A percentile compares a stretch with the other conserved stretches of the same genome.
phyloP scores from a whole-genome alignment of 2,888 invertebrate species.

The Dendrolimus pini region DNA sequence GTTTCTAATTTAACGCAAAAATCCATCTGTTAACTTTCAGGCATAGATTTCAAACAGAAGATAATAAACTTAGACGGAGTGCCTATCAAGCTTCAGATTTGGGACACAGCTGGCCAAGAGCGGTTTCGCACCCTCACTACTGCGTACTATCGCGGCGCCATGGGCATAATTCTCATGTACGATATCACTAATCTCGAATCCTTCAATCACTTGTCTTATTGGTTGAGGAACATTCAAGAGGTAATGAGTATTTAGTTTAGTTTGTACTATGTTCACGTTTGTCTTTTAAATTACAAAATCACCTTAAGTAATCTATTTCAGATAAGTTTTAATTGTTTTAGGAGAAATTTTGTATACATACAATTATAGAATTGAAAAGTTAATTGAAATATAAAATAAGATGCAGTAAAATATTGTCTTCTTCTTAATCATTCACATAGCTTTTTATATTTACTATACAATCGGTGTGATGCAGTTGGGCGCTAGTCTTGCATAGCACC shows the following conservation, averaged over 20 bases:
- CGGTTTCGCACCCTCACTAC: conserved; percentile 88
- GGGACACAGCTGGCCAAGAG: conserved; percentile 92
- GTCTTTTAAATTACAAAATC: too few relatives aligned
- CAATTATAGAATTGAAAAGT: too few relatives aligned
- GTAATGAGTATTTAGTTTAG: conserved; percentile 52
- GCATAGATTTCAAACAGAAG: conserved; percentile 94
- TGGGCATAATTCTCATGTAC: conserved; percentile 94
- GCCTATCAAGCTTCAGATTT: conserved; percentile 89
- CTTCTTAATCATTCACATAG: too few relatives aligned
- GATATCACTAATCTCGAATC: conserved; percentile 93
- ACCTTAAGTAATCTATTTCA: too few relatives aligned
- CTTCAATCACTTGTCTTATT: conserved; percentile 93
- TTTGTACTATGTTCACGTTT: too few relatives aligned
- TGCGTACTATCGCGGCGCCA: conserved; percentile 92
- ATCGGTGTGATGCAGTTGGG: too few relatives aligned
- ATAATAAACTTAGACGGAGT: conserved; percentile 91
- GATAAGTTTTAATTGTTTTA: too few relatives aligned
- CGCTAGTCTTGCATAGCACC: too few relatives aligned
- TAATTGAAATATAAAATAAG: too few relatives aligned
- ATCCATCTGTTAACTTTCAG: conserved; percentile 54
- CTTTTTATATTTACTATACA: too few relatives aligned
- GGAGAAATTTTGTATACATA: too few relatives aligned
- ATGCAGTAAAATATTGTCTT: too few relatives aligned
- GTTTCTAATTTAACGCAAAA: neutral
- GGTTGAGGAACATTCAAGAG: conserved; percentile 94